phyloP scores from a whole-genome alignment of 2,797 vertebrate species.

The Phoebastria nigripes region DNA sequence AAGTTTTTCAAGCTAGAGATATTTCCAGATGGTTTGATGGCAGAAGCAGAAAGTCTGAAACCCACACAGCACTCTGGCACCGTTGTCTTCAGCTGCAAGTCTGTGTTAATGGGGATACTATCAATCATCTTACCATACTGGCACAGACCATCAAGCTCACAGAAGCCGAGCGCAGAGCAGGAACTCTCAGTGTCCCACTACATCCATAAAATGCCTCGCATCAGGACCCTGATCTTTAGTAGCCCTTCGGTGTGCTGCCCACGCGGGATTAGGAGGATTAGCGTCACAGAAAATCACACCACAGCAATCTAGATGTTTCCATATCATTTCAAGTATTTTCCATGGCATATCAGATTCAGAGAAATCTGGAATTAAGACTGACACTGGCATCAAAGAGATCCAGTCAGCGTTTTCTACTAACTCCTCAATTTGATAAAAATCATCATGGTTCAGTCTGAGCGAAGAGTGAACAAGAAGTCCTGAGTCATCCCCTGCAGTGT shows the following conservation, averaged over 20 bases:
- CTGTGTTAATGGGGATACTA: not conserved
- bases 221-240: not conserved
- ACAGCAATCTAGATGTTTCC: not conserved
- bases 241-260: not conserved
- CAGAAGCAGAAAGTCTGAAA: not conserved
- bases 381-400: not conserved
- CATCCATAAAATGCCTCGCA: not conserved
- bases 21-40: not conserved
- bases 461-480: not conserved
- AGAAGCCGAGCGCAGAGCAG: not conserved
- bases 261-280: not conserved
- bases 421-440: not conserved
- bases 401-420: not conserved
- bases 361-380: not conserved
- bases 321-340: not conserved
- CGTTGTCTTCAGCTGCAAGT: not conserved
- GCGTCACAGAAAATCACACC: not conserved
- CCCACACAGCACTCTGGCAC: not conserved
- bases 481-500: constrained; percentile 15
- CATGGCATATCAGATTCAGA: not conserved
- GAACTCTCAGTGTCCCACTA: not conserved
- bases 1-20: not conserved
- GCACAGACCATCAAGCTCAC: not conserved
- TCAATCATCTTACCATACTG: not conserved
- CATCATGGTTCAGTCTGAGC: not conserved